Base-by-base conservation (phyloP, 2,888 invertebrate species). In the Gastracanthus pulcherrimus region DNA sequence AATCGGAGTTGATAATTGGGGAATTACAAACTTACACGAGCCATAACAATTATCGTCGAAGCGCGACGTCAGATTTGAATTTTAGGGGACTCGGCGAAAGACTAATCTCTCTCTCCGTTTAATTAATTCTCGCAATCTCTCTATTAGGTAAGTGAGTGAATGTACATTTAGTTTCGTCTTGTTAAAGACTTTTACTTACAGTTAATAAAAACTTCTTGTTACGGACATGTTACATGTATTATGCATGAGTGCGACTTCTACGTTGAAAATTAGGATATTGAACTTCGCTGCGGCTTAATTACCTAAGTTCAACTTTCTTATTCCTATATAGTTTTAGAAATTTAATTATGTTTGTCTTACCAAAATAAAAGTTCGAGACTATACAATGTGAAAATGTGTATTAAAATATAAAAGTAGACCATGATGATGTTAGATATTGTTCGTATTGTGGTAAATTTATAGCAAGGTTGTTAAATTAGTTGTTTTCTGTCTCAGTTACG, bases 251-350 rank as follows among this genome's bases (percentile, higher is more conserved):
- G 60, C 60, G 60, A 11, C 19, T 34, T 62, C 19, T n/a, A 7
- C 31, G 29, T 16, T 23, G n/a, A 29, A 60, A 31, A 74, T 74
- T 62, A 74, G 72, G 60, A 45, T 74, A 62, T 62, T 19, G 45
- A 74, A 74, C 41, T 62, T 62, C 31, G 71, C 19, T 34, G 23
- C 60, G 19, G 48, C 31, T 55, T 55, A 26, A 7, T 23, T 2
- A 55, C 23, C 51, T 26, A 45, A 62, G 31, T 64, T 51, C 45
- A 48, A 26, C 26, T 55, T 75, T 55, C 45, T 66, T 64, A 64
- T 66, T 64, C 13, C 13, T 38, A n/a, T n/a, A n/a, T 76, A 76
- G 55, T 76, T 76, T 76, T 76, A 76, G 76, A 76, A 76, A 76
- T 76, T 55, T 29, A 66, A 75, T 66, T 13, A 66, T 66, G 38